Percentiles rank a stretch among this genome's conserved stretches.
phyloP scores from a whole-genome alignment of 2,797 vertebrate genomes.

The Onychomys arenicola region DNA sequence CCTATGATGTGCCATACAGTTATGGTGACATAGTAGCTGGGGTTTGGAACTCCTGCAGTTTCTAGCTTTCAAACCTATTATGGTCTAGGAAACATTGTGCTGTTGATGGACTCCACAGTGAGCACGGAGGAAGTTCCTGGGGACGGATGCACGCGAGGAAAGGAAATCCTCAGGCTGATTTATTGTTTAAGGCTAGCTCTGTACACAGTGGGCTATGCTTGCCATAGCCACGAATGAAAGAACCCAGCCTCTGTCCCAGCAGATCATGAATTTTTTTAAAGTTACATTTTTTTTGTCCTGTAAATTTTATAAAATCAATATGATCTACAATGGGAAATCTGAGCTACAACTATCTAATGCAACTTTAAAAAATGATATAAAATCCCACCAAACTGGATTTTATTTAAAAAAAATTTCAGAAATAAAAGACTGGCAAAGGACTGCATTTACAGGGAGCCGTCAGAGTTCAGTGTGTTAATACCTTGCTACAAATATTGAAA shows the following conservation, averaged over 20 bases:
- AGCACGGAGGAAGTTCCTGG: slow-evolving; percentile 53
- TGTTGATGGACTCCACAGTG: slow-evolving; percentile 1
- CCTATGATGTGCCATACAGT: not conserved
- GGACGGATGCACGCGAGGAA: slow-evolving; percentile 5
- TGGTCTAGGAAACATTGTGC: not conserved
- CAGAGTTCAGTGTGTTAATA: not conserved
- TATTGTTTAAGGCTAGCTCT: not conserved
- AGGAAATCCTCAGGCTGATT: slow-evolving; percentile 57
- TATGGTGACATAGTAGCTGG: not conserved
- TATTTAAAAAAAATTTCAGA: not conserved
- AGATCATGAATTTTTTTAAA: not conserved
- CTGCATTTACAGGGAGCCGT: not conserved
- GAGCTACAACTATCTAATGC: slow-evolving; percentile 6
- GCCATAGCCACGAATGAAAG: not conserved
- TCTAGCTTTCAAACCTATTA: not conserved
- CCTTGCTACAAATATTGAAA: not conserved
- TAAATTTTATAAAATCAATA: not conserved
- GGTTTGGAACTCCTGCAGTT: not conserved
- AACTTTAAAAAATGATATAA: not conserved
- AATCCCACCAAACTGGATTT: not conserved
- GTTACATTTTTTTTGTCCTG: not conserved
- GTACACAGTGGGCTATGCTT: not conserved
- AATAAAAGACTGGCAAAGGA: not conserved
- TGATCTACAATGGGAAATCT: not conserved
- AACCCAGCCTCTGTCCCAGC: not conserved